Base-by-base conservation (phyloP, 2,888 invertebrate species). In the Himalopsyche japonica region DNA sequence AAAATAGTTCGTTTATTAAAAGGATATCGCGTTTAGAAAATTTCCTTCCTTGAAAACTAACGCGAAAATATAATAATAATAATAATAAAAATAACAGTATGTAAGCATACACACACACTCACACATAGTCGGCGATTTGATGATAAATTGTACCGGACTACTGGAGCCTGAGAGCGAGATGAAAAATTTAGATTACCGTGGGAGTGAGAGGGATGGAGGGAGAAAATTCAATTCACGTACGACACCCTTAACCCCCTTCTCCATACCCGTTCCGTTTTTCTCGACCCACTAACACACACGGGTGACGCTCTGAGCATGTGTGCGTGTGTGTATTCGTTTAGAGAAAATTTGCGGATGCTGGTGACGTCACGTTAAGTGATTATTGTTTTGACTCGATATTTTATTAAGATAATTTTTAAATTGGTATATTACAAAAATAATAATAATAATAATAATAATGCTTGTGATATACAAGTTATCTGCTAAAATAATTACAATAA, bases 161-260 rank as follows among this genome's bases (percentile, higher is more conserved):
- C 81, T 84, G 18, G 70, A 70, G 70, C 70, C 70, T 70, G 70
- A 70, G 82, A 82, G 57, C 32, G 82, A 48, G 82, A 84, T 64
- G 79, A 10, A 24, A 20, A 27, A 70, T 70, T 70, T 70, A 32
- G 81, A 70, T 57, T 57, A 57, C 34, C 24, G 49, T n/a, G 79
- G 82, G 77, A 76, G 76, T 27, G 47, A 47, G 78, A 24, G 82
- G 81, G 57, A 81, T 49, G 82, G 85, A 34, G 82, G 70, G 27
- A 82, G 76, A 80, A 86, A 87, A 87, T 87, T 87, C 87, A 87
- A 87, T 87, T 87, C 87, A 87, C 87, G 86, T 87, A 81, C 86
- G 80, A 57, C 82, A 79, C 85, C 82, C 84, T 82, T 47, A 48
- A 24, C 80, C 82, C 32, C 77, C 82, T 77, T 27, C 76, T 49